Evolutionary conservation across 2,113 vertebrate genomes (phyloP), one percentile per base, ranked within the genome.

Genomic region (Potamarius usumacintae): DNA sequence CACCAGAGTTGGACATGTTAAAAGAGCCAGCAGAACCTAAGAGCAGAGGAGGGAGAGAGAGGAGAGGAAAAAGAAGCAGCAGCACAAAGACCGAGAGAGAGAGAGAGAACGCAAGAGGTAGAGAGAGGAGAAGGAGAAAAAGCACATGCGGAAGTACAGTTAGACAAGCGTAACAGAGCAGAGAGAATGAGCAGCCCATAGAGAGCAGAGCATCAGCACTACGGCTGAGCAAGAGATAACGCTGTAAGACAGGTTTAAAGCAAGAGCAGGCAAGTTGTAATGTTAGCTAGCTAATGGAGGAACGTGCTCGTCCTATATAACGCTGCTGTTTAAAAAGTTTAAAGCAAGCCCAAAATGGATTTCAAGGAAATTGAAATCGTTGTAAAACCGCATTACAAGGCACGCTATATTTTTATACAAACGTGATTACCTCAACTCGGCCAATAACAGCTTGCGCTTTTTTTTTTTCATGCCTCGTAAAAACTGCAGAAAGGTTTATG

Each of bases 1-100:
- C 98, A 96, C 97, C 98, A 96, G 98, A 98, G 96, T 98, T 99
- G 97, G 98, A 98, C 97, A 99, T 98, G 97, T 98, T 99, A 99
- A 99, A 99, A 98, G 98, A 98, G 96, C 97, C 98, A 95, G 96
- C 98, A 97, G 98, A 99, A 98, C 98, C 98, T 99, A 97, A 95
- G 97, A 97, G 97, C 96, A 97, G 96, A 98, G 96, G 96, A 99
- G 95, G 98, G 52, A 5, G 48, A 77, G 72, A 55, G 30, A 87
- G 30, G 34, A 22, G 71, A 50, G 20, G 60, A 67, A 94, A 96
- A 57, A 57, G 55, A 57, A 57, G 55, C 55, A 57, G 55, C 55
- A 57, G 55, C 55, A 57, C 55, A 57, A 57, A 57, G 55, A 97
- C 60, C 15, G 12, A 20, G 30, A 8, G 71, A 20, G 34, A 74